These are phyloP conservation scores for Linurgus olivaceus DNA, from an alignment of 2,797 vertebrate species.

Conservation along the genomic window DNA sequence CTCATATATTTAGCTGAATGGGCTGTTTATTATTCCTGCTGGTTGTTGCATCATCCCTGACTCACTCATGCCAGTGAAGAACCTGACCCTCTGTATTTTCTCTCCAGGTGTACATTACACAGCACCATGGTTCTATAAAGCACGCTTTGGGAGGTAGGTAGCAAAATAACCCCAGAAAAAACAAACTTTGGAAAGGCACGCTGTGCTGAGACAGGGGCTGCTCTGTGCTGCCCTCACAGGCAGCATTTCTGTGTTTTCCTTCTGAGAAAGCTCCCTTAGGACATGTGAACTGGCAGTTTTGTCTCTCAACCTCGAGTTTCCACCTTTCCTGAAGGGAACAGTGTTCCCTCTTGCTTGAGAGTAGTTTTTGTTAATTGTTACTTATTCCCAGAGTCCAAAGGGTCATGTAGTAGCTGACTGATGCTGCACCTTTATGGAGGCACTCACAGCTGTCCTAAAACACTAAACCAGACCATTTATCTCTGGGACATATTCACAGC, in stretches of 20 bases:
- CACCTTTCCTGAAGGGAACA: background rate
- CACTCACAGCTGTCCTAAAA: background rate
- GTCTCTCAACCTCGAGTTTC: background rate
- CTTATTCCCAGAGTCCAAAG: background rate
- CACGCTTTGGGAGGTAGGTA: background rate
- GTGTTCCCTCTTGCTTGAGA: background rate
- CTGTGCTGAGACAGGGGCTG: background rate
- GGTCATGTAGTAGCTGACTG: background rate
- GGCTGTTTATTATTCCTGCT: constrained; percentile 4
- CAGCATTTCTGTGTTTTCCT: background rate
- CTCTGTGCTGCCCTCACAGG: background rate
- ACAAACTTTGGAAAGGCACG: background rate
- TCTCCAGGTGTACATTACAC: background rate
- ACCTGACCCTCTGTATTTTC: background rate
- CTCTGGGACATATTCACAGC: background rate
- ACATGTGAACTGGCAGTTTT: background rate
- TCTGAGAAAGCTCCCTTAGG: background rate
- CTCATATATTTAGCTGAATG: background rate
- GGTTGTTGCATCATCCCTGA: background rate
- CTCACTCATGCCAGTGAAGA: background rate
- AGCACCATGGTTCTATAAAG: background rate
- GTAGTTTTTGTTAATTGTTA: constrained; percentile 3
- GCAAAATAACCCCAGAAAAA: constrained; percentile 33
- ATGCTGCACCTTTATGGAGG: background rate
- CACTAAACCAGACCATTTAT: background rate